A percentile compares a stretch with the other conserved stretches of the same genome.
Evolutionary conservation across 1,140 invertebrate genomes (phyloP).

Genomic region (Papilio machaon): DNA sequence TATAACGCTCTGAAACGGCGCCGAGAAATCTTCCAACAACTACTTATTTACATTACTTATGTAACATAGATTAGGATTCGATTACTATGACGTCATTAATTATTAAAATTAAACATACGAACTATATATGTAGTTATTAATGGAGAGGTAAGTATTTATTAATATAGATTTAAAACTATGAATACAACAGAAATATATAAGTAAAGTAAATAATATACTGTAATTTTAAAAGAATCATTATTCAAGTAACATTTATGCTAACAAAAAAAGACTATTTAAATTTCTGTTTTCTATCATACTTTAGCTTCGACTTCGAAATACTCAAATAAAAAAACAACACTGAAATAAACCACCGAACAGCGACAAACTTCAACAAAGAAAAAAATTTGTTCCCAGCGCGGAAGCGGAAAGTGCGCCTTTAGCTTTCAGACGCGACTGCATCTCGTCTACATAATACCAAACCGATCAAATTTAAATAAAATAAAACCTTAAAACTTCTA

Average conservation of each 20-base stretch:
- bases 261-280: slow-evolving; percentile 48
- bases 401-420: slow-evolving; percentile 59
- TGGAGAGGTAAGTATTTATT: too few species aligned
- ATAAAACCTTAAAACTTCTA: slow-evolving; percentile 44
- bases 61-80: too few species aligned
- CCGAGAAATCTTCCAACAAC: not conserved
- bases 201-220: too few species aligned
- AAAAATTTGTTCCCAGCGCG: slow-evolving; percentile 54
- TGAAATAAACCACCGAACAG: slow-evolving; percentile 46
- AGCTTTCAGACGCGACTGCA: slow-evolving; percentile 60
- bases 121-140: not conserved
- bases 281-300: slow-evolving; percentile 53
- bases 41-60: too few species aligned
- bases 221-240: too few species aligned
- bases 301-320: slow-evolving; percentile 46
- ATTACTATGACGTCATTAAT: too few species aligned
- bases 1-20: not conserved
- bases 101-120: too few species aligned
- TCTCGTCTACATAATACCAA: slow-evolving; percentile 51
- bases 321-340: slow-evolving; percentile 42
- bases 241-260: too few species aligned
- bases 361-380: slow-evolving; percentile 52
- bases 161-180: too few species aligned
- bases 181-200: too few species aligned
- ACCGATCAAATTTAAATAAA: slow-evolving; percentile 41